A percentile compares a stretch with the other conserved stretches of the same genome.
These are phyloP conservation scores for Notocelia uddmanniana DNA, from an alignment of 2,888 invertebrate species.

Conservation along the genomic window DNA sequence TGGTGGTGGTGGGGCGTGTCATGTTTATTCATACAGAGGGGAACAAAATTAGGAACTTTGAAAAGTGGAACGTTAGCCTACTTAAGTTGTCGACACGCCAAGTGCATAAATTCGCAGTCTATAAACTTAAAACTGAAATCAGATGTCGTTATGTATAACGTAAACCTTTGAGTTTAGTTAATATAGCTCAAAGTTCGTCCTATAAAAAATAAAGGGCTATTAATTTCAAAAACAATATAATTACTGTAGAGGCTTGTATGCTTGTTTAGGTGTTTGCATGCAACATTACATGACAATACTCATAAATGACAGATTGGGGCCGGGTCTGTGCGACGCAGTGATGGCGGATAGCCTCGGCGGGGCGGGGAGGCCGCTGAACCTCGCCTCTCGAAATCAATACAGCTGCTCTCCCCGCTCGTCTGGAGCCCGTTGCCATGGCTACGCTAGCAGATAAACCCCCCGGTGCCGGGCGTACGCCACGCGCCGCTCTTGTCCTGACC, in stretches of 20 bases:
- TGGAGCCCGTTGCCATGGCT: slow-evolving; percentile 78
- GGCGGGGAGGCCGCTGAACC: slow-evolving; percentile 76
- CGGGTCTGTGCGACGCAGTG: slow-evolving; percentile 49
- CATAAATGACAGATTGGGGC: slow-evolving; percentile 43
- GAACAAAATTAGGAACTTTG: background rate
- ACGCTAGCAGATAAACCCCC: slow-evolving; percentile 68
- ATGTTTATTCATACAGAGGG: background rate
- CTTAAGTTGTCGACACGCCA: background rate
- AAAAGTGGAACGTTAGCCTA: slow-evolving; percentile 14
- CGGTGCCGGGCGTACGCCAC: slow-evolving; percentile 49
- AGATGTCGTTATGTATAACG: background rate
- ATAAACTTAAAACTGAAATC: background rate
- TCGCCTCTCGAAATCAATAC: slow-evolving; percentile 84
- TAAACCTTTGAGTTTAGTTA: too few relatives aligned
- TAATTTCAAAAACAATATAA: too few relatives aligned
- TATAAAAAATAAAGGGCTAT: too few relatives aligned
- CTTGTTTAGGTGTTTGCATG: background rate
- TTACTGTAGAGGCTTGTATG: background rate
- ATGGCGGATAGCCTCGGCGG: slow-evolving; percentile 56
- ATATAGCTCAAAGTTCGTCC: too few relatives aligned
- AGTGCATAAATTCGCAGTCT: background rate
- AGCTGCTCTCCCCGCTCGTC: slow-evolving; percentile 84
- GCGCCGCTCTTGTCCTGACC: slow-evolving; percentile 38
- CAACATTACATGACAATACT: slow-evolving; percentile 29
- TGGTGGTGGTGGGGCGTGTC: too few relatives aligned